phyloP scores from a whole-genome alignment of 2,888 invertebrate species.

The Tortricodes alternella region DNA sequence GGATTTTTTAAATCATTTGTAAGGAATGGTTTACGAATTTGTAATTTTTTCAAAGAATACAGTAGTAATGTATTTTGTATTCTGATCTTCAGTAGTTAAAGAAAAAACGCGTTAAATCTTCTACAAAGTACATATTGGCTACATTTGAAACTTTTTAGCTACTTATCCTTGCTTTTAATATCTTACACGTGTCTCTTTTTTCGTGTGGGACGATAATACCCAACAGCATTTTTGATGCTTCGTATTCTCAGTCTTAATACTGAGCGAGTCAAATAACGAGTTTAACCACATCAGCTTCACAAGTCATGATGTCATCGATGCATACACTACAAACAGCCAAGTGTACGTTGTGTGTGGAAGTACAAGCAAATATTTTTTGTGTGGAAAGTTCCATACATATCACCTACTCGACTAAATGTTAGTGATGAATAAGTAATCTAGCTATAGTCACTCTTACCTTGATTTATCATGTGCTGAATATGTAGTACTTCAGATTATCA shows the following conservation, averaged over 20 bases:
- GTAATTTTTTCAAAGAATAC: too few relatives aligned
- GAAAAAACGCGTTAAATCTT: too few relatives aligned
- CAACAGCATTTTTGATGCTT: not conserved
- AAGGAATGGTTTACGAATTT: too few relatives aligned
- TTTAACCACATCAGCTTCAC: conserved; percentile 49
- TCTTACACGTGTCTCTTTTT: conserved; percentile 7
- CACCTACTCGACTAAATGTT: not conserved
- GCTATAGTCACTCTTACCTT: conserved; percentile 40
- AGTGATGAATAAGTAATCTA: not conserved
- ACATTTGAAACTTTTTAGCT: not conserved
- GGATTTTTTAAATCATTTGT: too few relatives aligned
- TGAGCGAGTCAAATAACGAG: conserved; percentile 44
- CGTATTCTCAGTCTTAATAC: conserved; percentile 10
- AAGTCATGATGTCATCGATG: conserved; percentile 55
- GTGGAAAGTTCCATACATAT: conserved; percentile 52
- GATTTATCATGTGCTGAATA: conserved; percentile 45
- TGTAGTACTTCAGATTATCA: conserved; percentile 46
- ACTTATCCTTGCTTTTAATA: not conserved
- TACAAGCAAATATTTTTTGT: conserved; percentile 34
- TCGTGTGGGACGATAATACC: conserved; percentile 10
- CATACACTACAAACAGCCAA: conserved; percentile 34
- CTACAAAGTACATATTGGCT: too few relatives aligned
- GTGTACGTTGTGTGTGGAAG: not conserved
- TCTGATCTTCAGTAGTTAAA: too few relatives aligned
- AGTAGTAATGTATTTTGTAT: too few relatives aligned